phyloP scores from a whole-genome alignment of 2,113 vertebrate genomes.

The Agapornis roseicollis region DNA sequence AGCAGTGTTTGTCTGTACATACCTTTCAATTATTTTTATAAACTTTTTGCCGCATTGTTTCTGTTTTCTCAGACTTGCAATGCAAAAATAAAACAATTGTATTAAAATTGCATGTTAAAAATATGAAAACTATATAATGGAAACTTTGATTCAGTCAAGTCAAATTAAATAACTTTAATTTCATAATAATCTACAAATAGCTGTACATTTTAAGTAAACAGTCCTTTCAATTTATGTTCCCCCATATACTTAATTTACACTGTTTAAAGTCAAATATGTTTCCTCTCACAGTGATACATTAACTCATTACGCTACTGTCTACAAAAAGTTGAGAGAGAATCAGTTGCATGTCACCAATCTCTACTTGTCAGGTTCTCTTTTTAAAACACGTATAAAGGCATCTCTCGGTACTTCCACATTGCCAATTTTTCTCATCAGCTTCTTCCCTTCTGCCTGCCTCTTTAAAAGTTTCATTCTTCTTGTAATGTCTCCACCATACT shows the following conservation, averaged over 20 bases:
- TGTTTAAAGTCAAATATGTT: neutral
- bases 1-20: neutral
- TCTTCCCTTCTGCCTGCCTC: constrained; percentile 94
- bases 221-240: neutral
- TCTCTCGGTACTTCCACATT: constrained; percentile 93
- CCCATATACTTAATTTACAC: neutral
- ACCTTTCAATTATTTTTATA: neutral
- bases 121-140: neutral
- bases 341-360: constrained; percentile 49
- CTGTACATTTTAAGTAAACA: neutral
- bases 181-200: neutral
- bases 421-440: constrained; percentile 89
- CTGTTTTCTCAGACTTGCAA: neutral
- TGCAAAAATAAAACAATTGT: neutral
- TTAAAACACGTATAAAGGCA: constrained; percentile 90
- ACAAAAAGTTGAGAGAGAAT: neutral
- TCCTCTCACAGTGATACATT: neutral
- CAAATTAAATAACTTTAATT: neutral
- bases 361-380: constrained; percentile 77
- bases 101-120: neutral
- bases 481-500: constrained; percentile 97
- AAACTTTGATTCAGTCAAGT: neutral
- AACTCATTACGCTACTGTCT: neutral
- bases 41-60: neutral
- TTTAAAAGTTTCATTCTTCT: constrained; percentile 96